These are phyloP conservation scores for Acleris holmiana DNA, from an alignment of 2,888 invertebrate species.

Conservation along the genomic window DNA sequence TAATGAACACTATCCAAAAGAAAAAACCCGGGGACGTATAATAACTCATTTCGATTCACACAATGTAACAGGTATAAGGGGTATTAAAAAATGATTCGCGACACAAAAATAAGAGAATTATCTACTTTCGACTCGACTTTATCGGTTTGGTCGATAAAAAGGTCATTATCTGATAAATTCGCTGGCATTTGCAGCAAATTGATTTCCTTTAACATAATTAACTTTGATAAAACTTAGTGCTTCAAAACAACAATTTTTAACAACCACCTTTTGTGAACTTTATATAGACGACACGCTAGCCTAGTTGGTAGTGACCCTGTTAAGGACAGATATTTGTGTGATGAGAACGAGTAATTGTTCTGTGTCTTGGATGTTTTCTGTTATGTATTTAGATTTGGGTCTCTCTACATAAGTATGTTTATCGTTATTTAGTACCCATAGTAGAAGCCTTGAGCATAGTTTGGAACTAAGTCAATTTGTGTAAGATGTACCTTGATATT, in stretches of 20 bases:
- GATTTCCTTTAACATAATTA: background rate
- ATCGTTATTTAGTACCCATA: too few relatives aligned
- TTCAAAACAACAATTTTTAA: background rate
- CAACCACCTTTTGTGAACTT: too few relatives aligned
- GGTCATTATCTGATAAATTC: slow-evolving; percentile 10
- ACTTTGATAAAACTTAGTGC: background rate
- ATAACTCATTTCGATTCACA: slow-evolving; percentile 6
- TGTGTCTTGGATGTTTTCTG: too few relatives aligned
- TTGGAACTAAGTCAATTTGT: too few relatives aligned
- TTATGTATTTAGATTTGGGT: too few relatives aligned
- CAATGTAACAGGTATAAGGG: background rate
- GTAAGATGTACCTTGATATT: too few relatives aligned
- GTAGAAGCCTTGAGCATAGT: too few relatives aligned
- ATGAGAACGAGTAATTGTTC: too few relatives aligned
- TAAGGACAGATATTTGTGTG: too few relatives aligned
- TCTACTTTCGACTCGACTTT: background rate
- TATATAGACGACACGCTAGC: too few relatives aligned
- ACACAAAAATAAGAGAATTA: background rate
- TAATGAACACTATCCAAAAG: slow-evolving; percentile 35
- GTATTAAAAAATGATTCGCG: background rate
- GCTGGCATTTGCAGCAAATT: background rate
- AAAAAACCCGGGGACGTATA: slow-evolving; percentile 20
- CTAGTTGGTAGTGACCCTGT: too few relatives aligned
- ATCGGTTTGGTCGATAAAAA: slow-evolving; percentile 8
- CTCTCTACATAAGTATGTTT: too few relatives aligned